Percentiles rank a stretch among this genome's conserved stretches.
phyloP scores from a whole-genome alignment of 2,888 invertebrate genomes.

The Euplexia lucipara region DNA sequence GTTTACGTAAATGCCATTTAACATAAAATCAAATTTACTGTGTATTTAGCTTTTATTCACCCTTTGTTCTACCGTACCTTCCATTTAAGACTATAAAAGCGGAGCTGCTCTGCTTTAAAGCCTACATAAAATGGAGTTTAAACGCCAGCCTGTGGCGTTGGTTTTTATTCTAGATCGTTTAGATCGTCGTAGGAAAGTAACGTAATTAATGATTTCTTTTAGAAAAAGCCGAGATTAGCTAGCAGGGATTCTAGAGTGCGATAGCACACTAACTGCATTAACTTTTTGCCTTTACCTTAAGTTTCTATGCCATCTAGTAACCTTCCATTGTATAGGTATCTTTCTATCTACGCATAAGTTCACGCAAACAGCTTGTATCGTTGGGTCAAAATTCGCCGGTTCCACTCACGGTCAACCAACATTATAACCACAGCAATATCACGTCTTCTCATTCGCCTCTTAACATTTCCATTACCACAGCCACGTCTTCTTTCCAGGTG shows the following conservation, averaged over 20 bases:
- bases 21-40: conserved; percentile 56
- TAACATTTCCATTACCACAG: conserved; percentile 58
- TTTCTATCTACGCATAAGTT: conserved; percentile 30
- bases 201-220: conserved; percentile 39
- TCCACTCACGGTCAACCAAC: conserved; percentile 45
- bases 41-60: conserved; percentile 49
- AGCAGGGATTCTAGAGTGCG: conserved; percentile 13
- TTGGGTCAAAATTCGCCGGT: conserved; percentile 42
- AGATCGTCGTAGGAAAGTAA: conserved; percentile 34
- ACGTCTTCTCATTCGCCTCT: conserved; percentile 56
- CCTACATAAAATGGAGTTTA: conserved; percentile 44
- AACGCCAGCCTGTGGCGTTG: conserved; percentile 33
- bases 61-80: conserved; percentile 45
- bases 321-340: conserved; percentile 29
- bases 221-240: conserved; percentile 36
- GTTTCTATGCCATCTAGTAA: conserved; percentile 24
- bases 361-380: conserved; percentile 48
- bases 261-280: conserved; percentile 27
- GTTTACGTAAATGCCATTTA: conserved; percentile 49
- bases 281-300: conserved; percentile 19
- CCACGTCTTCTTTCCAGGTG: conserved; percentile 87
- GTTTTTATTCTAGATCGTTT: conserved; percentile 47
- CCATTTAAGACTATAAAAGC: conserved; percentile 39
- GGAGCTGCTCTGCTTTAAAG: conserved; percentile 41
- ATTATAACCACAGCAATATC: conserved; percentile 51